Evolutionary conservation across 92 coral and sea anemone genomes (phyloP).

Genomic region (Ricordea florida): DNA sequence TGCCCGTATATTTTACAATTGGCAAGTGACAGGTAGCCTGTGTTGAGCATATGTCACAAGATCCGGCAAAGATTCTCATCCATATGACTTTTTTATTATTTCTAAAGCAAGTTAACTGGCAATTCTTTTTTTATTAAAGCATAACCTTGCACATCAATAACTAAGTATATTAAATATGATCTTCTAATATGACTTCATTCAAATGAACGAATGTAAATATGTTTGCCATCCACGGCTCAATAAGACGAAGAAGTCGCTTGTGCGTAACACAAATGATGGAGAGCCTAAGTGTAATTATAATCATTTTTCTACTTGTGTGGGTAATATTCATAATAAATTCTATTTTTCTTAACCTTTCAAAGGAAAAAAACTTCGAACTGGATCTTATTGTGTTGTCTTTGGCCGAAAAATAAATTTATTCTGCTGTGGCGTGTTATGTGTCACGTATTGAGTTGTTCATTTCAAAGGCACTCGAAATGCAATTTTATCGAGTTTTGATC

Average conservation of each 20-base stretch:
- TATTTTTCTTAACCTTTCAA: neutral
- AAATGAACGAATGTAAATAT: neutral
- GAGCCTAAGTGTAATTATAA: neutral
- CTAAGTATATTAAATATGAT: neutral
- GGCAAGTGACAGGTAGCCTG: too few relatives aligned
- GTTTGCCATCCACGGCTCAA: neutral
- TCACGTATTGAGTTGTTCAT: slow-evolving; percentile 5
- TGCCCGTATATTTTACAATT: too few relatives aligned
- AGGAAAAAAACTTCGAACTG: neutral
- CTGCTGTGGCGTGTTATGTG: neutral
- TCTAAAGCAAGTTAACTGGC: neutral
- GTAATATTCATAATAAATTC: neutral
- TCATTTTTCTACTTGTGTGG: neutral
- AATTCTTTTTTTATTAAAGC: neutral
- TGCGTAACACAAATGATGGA: neutral
- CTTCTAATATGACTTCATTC: neutral
- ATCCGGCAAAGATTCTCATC: too few relatives aligned
- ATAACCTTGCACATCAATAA: neutral
- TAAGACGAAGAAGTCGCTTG: neutral
- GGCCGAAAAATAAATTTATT: neutral
- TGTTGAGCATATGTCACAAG: too few relatives aligned
- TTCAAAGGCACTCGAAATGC: slow-evolving; percentile 28
- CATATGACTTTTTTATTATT: neutral
- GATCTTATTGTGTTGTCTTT: neutral
- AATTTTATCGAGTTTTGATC: slow-evolving; percentile 26